These are phyloP conservation scores for Leptobrachium leishanense DNA, from an alignment of 2,113 vertebrate genomes.

Conservation along the genomic window DNA sequence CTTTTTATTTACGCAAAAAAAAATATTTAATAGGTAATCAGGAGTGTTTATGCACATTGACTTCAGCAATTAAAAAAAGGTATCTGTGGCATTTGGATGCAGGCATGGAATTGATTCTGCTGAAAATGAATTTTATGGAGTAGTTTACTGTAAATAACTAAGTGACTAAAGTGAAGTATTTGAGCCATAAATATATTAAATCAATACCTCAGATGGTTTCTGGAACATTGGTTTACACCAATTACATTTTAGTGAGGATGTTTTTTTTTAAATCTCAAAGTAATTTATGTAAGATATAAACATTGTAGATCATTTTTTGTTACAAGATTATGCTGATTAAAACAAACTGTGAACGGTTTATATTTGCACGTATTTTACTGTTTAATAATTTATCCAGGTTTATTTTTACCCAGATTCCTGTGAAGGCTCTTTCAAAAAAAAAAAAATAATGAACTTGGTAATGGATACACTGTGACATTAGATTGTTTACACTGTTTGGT, in stretches of 20 bases:
- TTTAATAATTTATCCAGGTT: neutral
- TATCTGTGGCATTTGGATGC: conserved; percentile 54
- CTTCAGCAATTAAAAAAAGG: conserved; percentile 56
- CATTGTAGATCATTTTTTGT: conserved; percentile 33
- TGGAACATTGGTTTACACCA: conserved; percentile 52
- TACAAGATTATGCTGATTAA: conserved; percentile 42
- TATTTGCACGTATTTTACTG: conserved; percentile 15
- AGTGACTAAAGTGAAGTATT: conserved; percentile 59
- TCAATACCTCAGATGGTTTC: conserved; percentile 61
- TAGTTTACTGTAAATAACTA: conserved; percentile 53
- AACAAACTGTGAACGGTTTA: conserved; percentile 14
- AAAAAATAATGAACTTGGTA: neutral
- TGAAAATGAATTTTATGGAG: conserved; percentile 61
- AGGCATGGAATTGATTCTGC: conserved; percentile 57
- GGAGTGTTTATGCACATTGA: conserved; percentile 62
- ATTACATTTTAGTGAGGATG: conserved; percentile 49
- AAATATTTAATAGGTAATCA: conserved; percentile 55
- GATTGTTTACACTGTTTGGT: neutral
- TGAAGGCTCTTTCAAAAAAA: neutral
- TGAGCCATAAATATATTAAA: conserved; percentile 58
- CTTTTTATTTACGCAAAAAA: conserved; percentile 61
- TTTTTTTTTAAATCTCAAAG: conserved; percentile 27
- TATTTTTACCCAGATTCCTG: neutral
- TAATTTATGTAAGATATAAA: conserved; percentile 43
- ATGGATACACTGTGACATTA: neutral